Evolutionary conservation across 1,140 invertebrate species (phyloP).

Genomic region (silkworm (Bombyx mori)): DNA sequence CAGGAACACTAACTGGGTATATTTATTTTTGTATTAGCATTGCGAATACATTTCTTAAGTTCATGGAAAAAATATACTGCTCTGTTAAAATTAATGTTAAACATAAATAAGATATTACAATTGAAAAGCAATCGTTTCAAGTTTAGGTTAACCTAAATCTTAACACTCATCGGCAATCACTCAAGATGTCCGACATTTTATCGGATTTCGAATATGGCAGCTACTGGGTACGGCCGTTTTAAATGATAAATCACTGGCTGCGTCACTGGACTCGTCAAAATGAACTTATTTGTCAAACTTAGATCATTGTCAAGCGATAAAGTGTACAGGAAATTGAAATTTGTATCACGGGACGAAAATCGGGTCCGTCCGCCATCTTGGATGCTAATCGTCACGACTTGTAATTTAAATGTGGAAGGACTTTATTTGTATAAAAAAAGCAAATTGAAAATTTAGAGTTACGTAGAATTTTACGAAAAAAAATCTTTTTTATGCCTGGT

Average conservation of each 20-base stretch:
- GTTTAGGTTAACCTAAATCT: neutral
- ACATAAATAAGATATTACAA: too few species aligned
- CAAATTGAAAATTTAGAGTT: too few species aligned
- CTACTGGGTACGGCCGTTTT: conserved; percentile 43
- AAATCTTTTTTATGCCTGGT: too few species aligned
- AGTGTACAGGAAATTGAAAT: conserved; percentile 64
- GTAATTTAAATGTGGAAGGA: conserved; percentile 62
- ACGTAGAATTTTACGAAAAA: too few species aligned
- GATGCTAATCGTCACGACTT: conserved; percentile 51
- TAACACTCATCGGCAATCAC: neutral
- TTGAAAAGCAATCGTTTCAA: too few species aligned
- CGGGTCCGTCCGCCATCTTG: conserved; percentile 47
- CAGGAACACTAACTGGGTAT: too few species aligned
- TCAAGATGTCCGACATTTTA: conserved; percentile 15
- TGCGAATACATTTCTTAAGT: too few species aligned
- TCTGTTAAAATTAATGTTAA: too few species aligned
- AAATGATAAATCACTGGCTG: conserved; percentile 49
- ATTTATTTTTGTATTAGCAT: too few species aligned
- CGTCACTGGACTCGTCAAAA: conserved; percentile 58
- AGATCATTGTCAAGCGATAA: conserved; percentile 57
- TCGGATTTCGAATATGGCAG: conserved; percentile 31
- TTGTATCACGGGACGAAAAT: conserved; percentile 62
- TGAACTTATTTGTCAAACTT: conserved; percentile 66
- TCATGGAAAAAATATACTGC: too few species aligned
- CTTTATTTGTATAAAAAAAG: conserved; percentile 21